Evolutionary conservation across 2,113 vertebrate species (phyloP).

Genomic region (Leptodactylus fuscus): DNA sequence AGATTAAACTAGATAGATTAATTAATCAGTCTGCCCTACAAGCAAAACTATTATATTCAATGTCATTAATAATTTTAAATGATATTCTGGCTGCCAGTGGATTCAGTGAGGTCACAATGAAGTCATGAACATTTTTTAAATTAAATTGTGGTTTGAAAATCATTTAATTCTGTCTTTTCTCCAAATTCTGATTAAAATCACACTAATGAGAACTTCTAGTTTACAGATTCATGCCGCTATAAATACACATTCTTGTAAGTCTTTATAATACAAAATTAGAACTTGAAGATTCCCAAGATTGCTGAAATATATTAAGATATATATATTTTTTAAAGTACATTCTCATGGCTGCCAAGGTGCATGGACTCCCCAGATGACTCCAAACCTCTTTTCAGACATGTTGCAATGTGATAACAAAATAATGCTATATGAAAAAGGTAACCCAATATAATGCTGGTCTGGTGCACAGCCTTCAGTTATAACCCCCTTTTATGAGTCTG

Average conservation of each 20-base stretch:
- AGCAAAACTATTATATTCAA: constrained; percentile 6
- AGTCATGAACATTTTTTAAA: constrained; percentile 3
- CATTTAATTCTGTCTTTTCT: background rate
- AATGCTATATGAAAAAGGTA: too few species aligned
- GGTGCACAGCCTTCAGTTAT: too few species aligned
- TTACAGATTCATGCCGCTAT: background rate
- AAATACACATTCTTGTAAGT: background rate
- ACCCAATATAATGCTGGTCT: too few species aligned
- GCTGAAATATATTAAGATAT: too few species aligned
- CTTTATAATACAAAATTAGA: background rate
- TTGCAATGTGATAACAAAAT: too few species aligned
- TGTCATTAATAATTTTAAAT: background rate
- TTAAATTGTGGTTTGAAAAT: constrained; percentile 1
- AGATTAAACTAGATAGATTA: background rate
- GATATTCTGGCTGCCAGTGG: background rate
- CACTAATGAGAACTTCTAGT: background rate
- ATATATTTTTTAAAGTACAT: too few species aligned
- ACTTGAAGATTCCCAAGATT: background rate
- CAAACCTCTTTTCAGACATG: too few species aligned
- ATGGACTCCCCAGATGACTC: too few species aligned
- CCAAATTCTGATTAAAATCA: background rate
- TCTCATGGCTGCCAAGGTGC: too few species aligned
- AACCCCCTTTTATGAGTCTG: too few species aligned
- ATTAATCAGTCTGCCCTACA: background rate
- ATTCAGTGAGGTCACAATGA: constrained; percentile 1